Evolutionary conservation across 2,888 invertebrate species (phyloP).

Genomic region (Folsomia manolachei): DNA sequence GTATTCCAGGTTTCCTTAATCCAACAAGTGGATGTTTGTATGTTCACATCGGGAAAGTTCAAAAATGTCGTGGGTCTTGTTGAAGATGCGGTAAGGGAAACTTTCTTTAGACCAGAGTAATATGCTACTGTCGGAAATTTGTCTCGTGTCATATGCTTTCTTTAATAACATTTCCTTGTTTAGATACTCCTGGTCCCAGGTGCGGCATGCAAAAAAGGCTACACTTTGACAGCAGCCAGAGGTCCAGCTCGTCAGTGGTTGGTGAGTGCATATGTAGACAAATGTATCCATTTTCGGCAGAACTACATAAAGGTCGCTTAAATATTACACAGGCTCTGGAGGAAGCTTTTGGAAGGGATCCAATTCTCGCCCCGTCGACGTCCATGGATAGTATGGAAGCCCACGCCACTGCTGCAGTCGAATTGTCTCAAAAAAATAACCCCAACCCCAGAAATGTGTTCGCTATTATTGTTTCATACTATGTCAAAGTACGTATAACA

Average conservation of each 20-base stretch:
- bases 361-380: constrained; percentile 52
- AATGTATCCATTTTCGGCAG: background rate
- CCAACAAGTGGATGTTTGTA: constrained; percentile 88
- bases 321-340: constrained; percentile 37
- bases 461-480: constrained; percentile 86
- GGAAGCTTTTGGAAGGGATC: constrained; percentile 57
- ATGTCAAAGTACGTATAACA: constrained; percentile 68
- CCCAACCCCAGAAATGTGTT: constrained; percentile 65
- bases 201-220: constrained; percentile 48
- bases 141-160: constrained; percentile 12
- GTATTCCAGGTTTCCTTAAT: constrained; percentile 70
- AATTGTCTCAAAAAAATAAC: constrained; percentile 31
- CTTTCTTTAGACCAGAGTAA: no score
- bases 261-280: background rate
- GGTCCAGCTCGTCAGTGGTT: constrained; percentile 50
- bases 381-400: constrained; percentile 38
- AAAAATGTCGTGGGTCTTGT: constrained; percentile 77
- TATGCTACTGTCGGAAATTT: background rate
- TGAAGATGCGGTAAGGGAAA: constrained; percentile 46
- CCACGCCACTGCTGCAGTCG: constrained; percentile 24
- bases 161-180: no score
- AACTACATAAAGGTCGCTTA: background rate
- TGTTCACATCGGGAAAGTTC: constrained; percentile 92
- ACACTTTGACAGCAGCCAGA: constrained; percentile 42
- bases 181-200: constrained; percentile 48